A percentile compares a stretch with the other conserved stretches of the same genome.
Conservation (phyloP, 2,797 vertebrate genomes). For the Phoeniculus purpureus region DNA sequence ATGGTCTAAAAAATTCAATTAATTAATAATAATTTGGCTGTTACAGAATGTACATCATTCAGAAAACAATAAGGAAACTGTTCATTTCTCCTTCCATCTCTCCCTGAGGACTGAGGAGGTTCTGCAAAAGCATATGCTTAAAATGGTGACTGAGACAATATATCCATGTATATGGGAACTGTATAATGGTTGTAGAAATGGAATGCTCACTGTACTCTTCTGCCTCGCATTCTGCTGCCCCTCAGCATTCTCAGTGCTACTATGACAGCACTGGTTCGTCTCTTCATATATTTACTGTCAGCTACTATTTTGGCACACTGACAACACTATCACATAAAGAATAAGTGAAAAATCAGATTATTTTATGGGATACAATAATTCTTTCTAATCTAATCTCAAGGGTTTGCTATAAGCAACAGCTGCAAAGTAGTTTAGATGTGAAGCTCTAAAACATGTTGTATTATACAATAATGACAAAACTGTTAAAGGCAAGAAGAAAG, state of each 20-base stretch:
- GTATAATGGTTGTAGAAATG: background rate
- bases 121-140: background rate
- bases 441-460: background rate
- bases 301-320: background rate
- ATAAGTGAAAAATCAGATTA: background rate
- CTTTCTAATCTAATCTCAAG: background rate
- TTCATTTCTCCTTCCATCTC: background rate
- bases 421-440: background rate
- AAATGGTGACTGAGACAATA: background rate
- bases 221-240: background rate
- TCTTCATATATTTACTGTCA: background rate
- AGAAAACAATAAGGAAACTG: slow-evolving; percentile 3
- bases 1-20: background rate
- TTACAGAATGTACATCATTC: background rate
- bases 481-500: background rate
- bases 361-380: background rate
- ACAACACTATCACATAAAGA: background rate
- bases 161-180: background rate
- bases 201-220: background rate
- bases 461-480: background rate
- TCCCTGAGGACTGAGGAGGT: background rate
- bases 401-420: background rate
- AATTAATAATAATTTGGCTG: slow-evolving; percentile 16
- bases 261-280: background rate
- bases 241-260: background rate